Percentiles rank a stretch among this genome's conserved stretches.
phyloP scores from a whole-genome alignment of 2,113 vertebrate genomes.

The Hydropotes inermis region DNA sequence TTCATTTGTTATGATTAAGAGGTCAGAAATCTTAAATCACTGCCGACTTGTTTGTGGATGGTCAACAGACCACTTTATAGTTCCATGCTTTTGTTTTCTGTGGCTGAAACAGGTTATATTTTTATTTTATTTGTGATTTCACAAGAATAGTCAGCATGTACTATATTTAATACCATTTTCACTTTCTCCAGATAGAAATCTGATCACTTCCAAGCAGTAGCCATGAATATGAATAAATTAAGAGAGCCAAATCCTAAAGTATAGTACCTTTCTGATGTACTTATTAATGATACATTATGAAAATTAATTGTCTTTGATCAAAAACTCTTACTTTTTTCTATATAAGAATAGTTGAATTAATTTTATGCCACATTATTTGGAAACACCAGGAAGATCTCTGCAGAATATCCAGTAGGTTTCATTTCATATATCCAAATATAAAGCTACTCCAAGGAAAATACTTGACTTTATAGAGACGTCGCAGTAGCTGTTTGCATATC shows the following conservation, averaged over 20 bases:
- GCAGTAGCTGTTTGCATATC: constrained; percentile 71
- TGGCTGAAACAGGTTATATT: not conserved
- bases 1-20: not conserved
- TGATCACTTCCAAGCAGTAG: not conserved
- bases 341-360: constrained; percentile 77
- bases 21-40: not conserved
- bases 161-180: not conserved
- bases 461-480: constrained; percentile 62
- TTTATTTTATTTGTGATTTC: not conserved
- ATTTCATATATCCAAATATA: constrained; percentile 81
- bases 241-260: not conserved
- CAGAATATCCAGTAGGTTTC: constrained; percentile 69
- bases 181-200: not conserved
- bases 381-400: constrained; percentile 71
- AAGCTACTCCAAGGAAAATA: constrained; percentile 80
- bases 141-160: not conserved
- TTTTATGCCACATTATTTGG: constrained; percentile 82
- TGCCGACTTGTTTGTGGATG: not conserved
- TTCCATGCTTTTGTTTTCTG: not conserved
- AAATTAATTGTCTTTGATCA: not conserved
- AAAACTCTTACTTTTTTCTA: not conserved
- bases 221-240: not conserved
- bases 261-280: not conserved
- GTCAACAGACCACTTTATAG: not conserved
- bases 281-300: not conserved